Base-by-base conservation (phyloP, 2,113 vertebrate species). In the Suncus etruscus region DNA sequence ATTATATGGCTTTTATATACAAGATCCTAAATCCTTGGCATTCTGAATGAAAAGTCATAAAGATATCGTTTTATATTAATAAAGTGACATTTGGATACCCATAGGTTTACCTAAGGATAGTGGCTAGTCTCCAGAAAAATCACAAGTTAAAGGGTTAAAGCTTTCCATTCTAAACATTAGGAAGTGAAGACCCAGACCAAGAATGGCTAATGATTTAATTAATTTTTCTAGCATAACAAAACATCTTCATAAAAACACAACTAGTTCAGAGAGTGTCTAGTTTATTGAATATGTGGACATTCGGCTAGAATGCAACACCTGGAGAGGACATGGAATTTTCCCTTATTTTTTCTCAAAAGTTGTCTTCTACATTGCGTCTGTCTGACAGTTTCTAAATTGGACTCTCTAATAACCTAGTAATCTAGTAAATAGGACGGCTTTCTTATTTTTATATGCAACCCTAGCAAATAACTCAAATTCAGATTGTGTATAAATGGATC, bases 1-100 rank as follows among this genome's bases (percentile, higher is more conserved):
- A 15, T 15, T 20, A 63, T 54, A 78, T 31, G 45, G 47, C 1
- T 65, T 88, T 63, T 45, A 51, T 10, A 66, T 20, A 47, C 70
- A 82, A 87, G 61, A 11, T 79, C 31, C 66, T 24, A n/a, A 89
- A 78, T 31, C 15, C 27, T 54, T 79, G 72, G 61, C 70, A 77
- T 87, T 70, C 63, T 84, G 69, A 83, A 87, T 31, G 2, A 3
- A 31, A 27, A 74, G 20, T 6, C 32, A 50, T 15, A 31, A 31
- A 68, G 6, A 65, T 18, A 68, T 74, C 39, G 3, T n/a, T 32
- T 76, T 76, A 82, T 12, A 4, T 75, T 87, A 75, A 73, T n/a
- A 2, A 31, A 61, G 11, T 77, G 18, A 47, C 65, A 39, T 87
- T 63, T 24, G 29, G 69, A 76, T 39, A 24, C 15, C 27, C 58